These are phyloP conservation scores for Acanthopagrus latus DNA, from an alignment of 2,797 vertebrate species.

Conservation along the genomic window DNA sequence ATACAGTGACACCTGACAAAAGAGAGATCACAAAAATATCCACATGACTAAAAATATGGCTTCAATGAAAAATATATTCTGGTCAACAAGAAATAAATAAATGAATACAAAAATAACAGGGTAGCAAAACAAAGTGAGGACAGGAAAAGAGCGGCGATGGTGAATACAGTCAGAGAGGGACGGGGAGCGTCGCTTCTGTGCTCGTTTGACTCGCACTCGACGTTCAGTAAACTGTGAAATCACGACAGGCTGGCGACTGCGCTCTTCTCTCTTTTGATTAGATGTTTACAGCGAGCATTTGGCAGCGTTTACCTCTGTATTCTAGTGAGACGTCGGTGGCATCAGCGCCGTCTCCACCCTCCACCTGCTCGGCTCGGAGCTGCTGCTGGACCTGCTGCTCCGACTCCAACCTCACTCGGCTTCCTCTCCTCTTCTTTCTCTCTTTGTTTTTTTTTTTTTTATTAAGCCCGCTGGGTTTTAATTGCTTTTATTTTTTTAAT, in stretches of 20 bases:
- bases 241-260: constrained; percentile 21
- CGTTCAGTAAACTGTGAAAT: constrained; percentile 41
- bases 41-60: constrained; percentile 18
- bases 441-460: no score
- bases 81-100: neutral
- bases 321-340: constrained; percentile 51
- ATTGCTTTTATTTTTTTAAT: neutral
- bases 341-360: constrained; percentile 47
- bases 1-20: neutral
- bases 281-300: constrained; percentile 56
- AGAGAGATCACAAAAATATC: neutral
- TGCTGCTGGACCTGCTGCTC: constrained; percentile 57
- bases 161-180: neutral
- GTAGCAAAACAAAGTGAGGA: neutral
- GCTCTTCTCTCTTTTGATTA: constrained; percentile 32
- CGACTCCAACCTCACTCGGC: neutral
- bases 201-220: constrained; percentile 41
- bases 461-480: neutral
- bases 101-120: neutral
- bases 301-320: constrained; percentile 58
- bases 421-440: neutral
- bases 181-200: neutral
- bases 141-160: neutral
- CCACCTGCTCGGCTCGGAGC: constrained; percentile 60
- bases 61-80: neutral